Evolutionary conservation across 2,888 invertebrate genomes (phyloP), one percentile per base, ranked within the genome.

Genomic region (Erebia palarica): DNA sequence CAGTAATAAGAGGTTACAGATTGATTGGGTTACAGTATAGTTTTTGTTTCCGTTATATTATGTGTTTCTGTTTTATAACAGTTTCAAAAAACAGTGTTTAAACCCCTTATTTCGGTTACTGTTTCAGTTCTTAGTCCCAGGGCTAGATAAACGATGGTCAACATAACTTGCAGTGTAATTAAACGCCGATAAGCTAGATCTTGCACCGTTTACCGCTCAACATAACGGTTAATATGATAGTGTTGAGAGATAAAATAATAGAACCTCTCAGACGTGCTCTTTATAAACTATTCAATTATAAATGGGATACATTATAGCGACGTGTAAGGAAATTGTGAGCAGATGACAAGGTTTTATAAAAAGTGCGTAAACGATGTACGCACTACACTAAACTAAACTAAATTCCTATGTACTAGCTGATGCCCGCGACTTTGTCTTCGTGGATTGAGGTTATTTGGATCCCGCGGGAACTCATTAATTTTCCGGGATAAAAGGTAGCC

Each of bases 151-250:
- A 83, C 81, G 76, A 76, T 60, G 67, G 59, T 67, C 59, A 59
- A 47, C 49, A n/a, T 59, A 59, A 59, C 18, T 13, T 49, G 36
- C 77, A 78, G 21, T 78, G 82, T 82, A 87, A 89, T 90, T 89
- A 90, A 87, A 81, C 82, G 80, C 61, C 70, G 47, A 70, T 70
- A 59, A 68, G 49, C 64, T n/a, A 49, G 65, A 60, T 70, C 60
- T 68, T 68, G 65, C 65, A n/a, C 47, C 18, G 21, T 60, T 69
- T 61, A 53, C 21, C 49, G 42, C 47, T 36, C 51, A 18, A 5
- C 21, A 49, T 59, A 67, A 67, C 67, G 59, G 67, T 67, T 16
- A 36, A 16, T 59, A 36, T 21, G 58, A 67, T 59, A 67, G 59
- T 49, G 59, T 67, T 67, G 67, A 67, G 44, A 59, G 67, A 67